Evolutionary conservation across 1,140 invertebrate species (phyloP), one percentile per base, ranked within the genome.

Genomic region (Leptinotarsa texana): DNA sequence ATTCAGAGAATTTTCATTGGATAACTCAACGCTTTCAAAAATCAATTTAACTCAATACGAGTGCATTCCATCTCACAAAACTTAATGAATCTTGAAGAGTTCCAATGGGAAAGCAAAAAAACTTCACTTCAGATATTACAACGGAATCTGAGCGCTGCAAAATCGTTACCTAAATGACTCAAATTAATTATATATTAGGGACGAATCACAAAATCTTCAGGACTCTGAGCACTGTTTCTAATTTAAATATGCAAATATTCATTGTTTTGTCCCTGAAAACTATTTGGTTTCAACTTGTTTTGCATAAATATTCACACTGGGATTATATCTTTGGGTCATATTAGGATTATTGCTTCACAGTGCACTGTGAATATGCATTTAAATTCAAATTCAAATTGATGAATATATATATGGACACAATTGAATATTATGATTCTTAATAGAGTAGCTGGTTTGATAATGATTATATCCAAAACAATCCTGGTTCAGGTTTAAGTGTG

Each of bases 181-280:
- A 57, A 18, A 57, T 57, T 57, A 57, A 57, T 57, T 57, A 57
- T 18, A 57, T 57, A 57, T 57, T 15, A 8, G n/a, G 4, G 17
- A 57, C 15, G 51, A 18, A 57, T 57, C 51, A 15, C 13, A 18
- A 18, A 57, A 57, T 57, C 15, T 57, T 6, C 17, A 57, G 15
- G 2, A 57, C 51, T 18, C 51, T 18, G 51, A 57, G 13, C 13
- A 57, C 51, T 57, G n/a, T 57, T 57, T 57, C 51, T n/a, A 57
- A 57, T 57, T 57, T n/a, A 57, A 57, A 57, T 57, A 57, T 57
- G 51, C 51, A 57, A 57, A 57, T 57, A 57, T 57, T 57, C n/a
- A 15, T 57, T 57, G 51, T 57, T 57, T 15, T 57, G 51, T n/a
- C 8, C 17, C n/a, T 5, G 51, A 57, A 57, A 57, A 57, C 51